A percentile compares a stretch with the other conserved stretches of the same genome.
phyloP scores from a whole-genome alignment of 2,113 vertebrate species.

The Rhynchopsitta pachyrhyncha region DNA sequence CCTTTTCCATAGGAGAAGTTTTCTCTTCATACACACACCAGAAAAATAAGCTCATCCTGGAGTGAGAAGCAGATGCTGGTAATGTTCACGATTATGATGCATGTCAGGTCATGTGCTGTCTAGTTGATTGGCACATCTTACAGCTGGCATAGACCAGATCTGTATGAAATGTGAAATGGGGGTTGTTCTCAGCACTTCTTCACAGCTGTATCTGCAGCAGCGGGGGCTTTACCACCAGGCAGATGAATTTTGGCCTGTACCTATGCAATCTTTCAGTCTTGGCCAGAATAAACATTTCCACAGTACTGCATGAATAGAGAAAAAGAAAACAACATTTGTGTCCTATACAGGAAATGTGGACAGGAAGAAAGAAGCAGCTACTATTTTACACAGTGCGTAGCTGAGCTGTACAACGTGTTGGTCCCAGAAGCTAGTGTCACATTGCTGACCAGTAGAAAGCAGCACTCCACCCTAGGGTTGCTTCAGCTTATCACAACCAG shows the following conservation, averaged over 20 bases:
- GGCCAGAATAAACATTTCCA: not conserved
- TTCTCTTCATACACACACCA: not conserved
- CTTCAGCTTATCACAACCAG: not conserved
- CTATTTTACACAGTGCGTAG: not conserved
- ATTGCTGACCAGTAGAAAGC: not conserved
- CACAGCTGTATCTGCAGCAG: not conserved
- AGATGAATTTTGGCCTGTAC: not conserved
- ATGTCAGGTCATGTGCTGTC: not conserved
- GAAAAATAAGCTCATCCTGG: not conserved
- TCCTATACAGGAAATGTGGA: not conserved
- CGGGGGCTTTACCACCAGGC: accelerated
- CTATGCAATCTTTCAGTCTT: not conserved
- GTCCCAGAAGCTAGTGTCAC: not conserved
- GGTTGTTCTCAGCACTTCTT: not conserved
- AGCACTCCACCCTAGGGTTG: not conserved
- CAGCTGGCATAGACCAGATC: not conserved
- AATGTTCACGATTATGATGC: not conserved
- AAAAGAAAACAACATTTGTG: not conserved
- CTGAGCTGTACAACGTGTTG: not conserved
- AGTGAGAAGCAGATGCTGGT: not conserved
- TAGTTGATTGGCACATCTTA: not conserved
- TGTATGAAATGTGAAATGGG: not conserved
- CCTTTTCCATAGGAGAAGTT: not conserved
- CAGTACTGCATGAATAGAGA: not conserved
- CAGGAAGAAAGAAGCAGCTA: not conserved